phyloP scores from a whole-genome alignment of 2,888 invertebrate genomes.

The Sacculina carcini region DNA sequence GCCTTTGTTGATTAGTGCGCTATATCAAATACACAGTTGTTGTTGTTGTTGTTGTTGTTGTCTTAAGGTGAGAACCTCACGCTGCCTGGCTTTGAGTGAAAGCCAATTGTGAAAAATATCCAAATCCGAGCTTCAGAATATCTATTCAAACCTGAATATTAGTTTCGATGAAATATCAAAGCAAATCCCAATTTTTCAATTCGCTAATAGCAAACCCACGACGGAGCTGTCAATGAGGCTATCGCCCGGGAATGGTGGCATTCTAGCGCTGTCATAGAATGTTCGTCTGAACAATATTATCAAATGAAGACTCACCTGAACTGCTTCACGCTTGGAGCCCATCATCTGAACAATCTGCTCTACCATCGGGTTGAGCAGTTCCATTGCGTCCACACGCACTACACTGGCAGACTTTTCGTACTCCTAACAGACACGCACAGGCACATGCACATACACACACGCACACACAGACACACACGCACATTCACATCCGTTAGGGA shows the following conservation, averaged over 20 bases:
- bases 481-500: too few relatives aligned
- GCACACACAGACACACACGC: too few relatives aligned
- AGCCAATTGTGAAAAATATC: too few relatives aligned
- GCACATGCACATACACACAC: too few relatives aligned
- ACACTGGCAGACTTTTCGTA: slow-evolving; percentile 30
- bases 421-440: neutral
- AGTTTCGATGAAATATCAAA: neutral
- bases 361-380: slow-evolving; percentile 48
- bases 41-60: too few relatives aligned
- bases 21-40: too few relatives aligned
- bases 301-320: slow-evolving; percentile 35
- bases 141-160: neutral
- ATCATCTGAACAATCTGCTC: slow-evolving; percentile 59
- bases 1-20: too few relatives aligned
- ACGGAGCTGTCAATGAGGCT: neutral
- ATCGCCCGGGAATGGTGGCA: neutral
- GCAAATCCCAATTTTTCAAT: neutral
- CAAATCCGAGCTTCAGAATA: neutral
- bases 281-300: neutral
- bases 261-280: neutral
- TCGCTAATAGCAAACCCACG: too few relatives aligned
- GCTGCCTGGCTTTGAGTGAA: too few relatives aligned
- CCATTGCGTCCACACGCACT: slow-evolving; percentile 46
- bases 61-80: neutral
- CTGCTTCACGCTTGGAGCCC: slow-evolving; percentile 65